Base-by-base conservation (phyloP, 1,140 invertebrate genomes). In the Drosophila repletoides region DNA sequence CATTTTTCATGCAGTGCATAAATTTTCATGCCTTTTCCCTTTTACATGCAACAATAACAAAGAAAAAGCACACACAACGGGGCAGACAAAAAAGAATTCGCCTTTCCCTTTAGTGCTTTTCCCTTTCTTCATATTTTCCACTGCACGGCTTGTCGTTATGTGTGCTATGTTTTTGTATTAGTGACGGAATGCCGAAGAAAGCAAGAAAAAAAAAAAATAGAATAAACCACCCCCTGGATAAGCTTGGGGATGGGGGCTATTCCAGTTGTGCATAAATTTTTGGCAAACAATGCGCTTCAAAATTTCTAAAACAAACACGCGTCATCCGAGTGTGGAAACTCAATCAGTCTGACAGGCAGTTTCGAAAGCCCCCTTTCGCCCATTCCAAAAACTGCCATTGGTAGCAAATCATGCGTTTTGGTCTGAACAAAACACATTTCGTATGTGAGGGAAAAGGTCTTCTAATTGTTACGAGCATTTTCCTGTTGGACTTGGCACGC, bases 291-390 rank as follows among this genome's bases (percentile, higher is more conserved):
- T 84, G 79, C 65, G 60, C 56, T 73, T 33, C 22, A 38, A 72
- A 72, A 75, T 86, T 86, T 73, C 53, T 65, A 79, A 84, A 72
- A 86, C 75, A 72, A 86, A 84, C 80, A 76, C 64, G 58, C 59
- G 43, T 28, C 48, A 45, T 45, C 53, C 55, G 28, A 67, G 63
- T 71, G 55, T n/a, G 55, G 51, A 43, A 10, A 56, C 63, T 74
- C 60, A 70, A 65, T 72, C 46, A 55, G 51, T 22, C 34, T 19
- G 19, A 17, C 29, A 24, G 5, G 4, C 17, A 12, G 3, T n/a
- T 6, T 3, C 10, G n/a, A n/a, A n/a, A n/a, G n/a, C 31, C 17
- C 26, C 31, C 21, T 5, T 5, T 17, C 1, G 1, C n/a, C n/a
- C 22, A 19, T 22, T 3, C 14, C 14, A 7, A 14, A 17, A 15